A percentile compares a stretch with the other conserved stretches of the same genome.
These are phyloP conservation scores for Hydrocynus forskahlii DNA, from an alignment of 2,797 vertebrate genomes.

Conservation along the genomic window DNA sequence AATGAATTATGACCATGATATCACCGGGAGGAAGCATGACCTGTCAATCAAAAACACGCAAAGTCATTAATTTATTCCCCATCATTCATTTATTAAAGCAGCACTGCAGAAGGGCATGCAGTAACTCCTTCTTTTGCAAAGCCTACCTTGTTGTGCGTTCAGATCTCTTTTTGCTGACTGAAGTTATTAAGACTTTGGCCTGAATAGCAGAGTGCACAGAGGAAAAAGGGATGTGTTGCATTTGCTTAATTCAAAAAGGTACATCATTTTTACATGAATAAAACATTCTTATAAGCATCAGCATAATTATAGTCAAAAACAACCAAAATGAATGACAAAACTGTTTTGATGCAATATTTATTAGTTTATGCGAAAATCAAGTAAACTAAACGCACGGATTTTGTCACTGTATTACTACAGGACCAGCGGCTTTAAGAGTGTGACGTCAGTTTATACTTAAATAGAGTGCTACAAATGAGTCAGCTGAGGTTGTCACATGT, in stretches of 20 bases:
- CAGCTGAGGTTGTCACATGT: too few relatives aligned
- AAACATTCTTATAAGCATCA: too few relatives aligned
- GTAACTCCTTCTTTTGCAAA: slow-evolving; percentile 1
- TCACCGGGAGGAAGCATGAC: slow-evolving; percentile 9
- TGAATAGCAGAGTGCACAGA: neutral
- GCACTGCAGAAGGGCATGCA: slow-evolving; percentile 23
- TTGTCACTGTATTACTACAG: too few relatives aligned
- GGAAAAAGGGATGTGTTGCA: neutral
- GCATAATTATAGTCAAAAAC: neutral
- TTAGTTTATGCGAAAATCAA: too few relatives aligned
- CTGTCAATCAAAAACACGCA: slow-evolving; percentile 20
- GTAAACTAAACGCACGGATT: too few relatives aligned
- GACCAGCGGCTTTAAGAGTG: too few relatives aligned
- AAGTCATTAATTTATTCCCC: slow-evolving; percentile 15
- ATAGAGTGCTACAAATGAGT: too few relatives aligned
- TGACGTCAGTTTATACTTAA: too few relatives aligned
- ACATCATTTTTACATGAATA: too few relatives aligned
- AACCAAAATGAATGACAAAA: too few relatives aligned
- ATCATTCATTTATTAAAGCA: slow-evolving; percentile 5
- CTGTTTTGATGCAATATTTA: too few relatives aligned
- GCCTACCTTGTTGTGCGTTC: neutral
- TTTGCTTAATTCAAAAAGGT: neutral
- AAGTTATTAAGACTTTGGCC: neutral
- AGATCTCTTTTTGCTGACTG: neutral
- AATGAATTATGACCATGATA: slow-evolving; percentile 39